Percentiles rank a stretch among this genome's conserved stretches.
Evolutionary conservation across 2,797 vertebrate genomes (phyloP).

Genomic region (Sebastolobus altivelis): DNA sequence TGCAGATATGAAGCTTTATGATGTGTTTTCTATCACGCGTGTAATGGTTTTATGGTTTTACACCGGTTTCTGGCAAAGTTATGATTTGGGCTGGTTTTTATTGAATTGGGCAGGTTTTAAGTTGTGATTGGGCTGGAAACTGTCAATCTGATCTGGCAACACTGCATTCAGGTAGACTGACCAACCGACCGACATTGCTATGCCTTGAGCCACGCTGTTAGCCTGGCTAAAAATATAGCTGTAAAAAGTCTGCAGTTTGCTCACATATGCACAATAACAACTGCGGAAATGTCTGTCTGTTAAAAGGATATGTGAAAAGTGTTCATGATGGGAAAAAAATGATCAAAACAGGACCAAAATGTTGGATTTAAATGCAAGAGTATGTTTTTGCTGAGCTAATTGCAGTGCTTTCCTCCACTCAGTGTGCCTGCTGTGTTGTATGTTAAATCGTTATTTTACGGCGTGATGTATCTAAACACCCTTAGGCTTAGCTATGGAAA

Average conservation of each 20-base stretch:
- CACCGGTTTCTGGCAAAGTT: too few species aligned
- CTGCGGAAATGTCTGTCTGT: not conserved
- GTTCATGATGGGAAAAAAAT: not conserved
- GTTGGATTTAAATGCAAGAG: not conserved
- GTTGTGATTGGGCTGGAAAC: too few species aligned
- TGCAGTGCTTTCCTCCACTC: slow-evolving; percentile 13
- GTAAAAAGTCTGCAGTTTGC: not conserved
- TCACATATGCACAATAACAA: not conserved
- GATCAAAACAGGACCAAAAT: slow-evolving; percentile 7
- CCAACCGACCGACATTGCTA: not conserved
- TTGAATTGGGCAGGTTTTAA: too few species aligned
- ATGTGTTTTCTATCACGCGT: too few species aligned
- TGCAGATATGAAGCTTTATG: too few species aligned
- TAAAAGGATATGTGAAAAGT: not conserved
- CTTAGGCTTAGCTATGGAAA: slow-evolving; percentile 58
- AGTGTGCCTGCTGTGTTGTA: slow-evolving; percentile 5
- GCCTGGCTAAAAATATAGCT: not conserved
- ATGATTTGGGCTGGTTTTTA: too few species aligned
- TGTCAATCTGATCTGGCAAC: too few species aligned
- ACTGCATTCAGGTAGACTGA: not conserved
- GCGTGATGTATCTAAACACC: slow-evolving; percentile 62
- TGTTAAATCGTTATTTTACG: slow-evolving; percentile 65
- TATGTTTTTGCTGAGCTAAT: slow-evolving; percentile 9
- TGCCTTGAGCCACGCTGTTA: not conserved
- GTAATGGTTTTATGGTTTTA: too few species aligned